Evolutionary conservation across 2,113 vertebrate species (phyloP).

Genomic region (Vombatus ursinus): DNA sequence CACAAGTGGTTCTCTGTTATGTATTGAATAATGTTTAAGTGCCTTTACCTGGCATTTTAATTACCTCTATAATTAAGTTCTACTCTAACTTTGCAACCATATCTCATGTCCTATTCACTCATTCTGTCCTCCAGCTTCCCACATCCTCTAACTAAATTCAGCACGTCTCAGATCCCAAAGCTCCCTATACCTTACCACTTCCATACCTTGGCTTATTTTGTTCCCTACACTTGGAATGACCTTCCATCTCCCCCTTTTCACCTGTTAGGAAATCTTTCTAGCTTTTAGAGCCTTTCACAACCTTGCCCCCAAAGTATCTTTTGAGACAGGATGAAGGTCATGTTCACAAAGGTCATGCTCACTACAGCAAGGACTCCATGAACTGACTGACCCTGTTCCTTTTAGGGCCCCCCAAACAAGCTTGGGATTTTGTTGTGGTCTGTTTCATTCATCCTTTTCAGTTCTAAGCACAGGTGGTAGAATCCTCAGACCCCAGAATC

Average conservation of each 20-base stretch:
- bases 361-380: not conserved
- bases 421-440: not conserved
- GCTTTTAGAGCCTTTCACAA: not conserved
- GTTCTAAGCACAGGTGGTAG: not conserved
- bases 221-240: not conserved
- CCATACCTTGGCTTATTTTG: not conserved
- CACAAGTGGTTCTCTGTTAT: not conserved
- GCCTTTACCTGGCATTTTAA: not conserved
- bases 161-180: not conserved
- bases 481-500: not conserved
- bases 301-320: not conserved
- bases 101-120: not conserved
- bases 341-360: not conserved
- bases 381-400: not conserved
- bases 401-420: not conserved
- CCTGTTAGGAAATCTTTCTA: not conserved
- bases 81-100: not conserved
- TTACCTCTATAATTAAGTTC: not conserved
- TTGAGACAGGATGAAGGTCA: not conserved
- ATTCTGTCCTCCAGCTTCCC: not conserved
- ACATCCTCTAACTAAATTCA: not conserved
- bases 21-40: not conserved
- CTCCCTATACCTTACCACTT: not conserved
- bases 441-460: not conserved
- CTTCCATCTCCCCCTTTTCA: not conserved